Evolutionary conservation across 2,797 vertebrate genomes (phyloP), one percentile per base, ranked within the genome.

Genomic region (Acridotheres tristis): DNA sequence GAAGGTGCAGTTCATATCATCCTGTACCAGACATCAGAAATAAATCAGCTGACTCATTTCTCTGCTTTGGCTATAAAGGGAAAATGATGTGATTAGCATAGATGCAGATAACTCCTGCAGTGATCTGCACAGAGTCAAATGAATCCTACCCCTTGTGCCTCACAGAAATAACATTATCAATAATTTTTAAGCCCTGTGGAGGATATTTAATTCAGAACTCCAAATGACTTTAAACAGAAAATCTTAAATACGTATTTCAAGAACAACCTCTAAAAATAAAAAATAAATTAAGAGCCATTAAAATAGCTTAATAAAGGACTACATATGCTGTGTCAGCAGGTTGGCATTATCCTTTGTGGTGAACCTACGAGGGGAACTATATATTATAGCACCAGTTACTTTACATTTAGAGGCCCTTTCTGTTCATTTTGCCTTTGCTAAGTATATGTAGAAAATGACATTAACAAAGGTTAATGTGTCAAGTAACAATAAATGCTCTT

Each of bases 31-130:
- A n/a, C 63, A 90, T 14, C 55, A 88, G 76, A 89, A 91, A 58
- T 1, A 51, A 47, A 86, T 86, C 40, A 66, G 47, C n/a, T 91
- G 91, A 93, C 48, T 94, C 85, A 92, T 65, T 92, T 91, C 20
- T 81, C 20, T 74, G 72, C 40, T 61, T 85, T 45, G 51, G 25
- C 79, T 86, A 76, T 29, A 91, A 91, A 88, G 26, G 63, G 59
- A 73, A 94, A 94, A 90, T 14, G 0, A 68, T 38, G 69, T 78
- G 54, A 81, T 91, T 94, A 91, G 27, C 43, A 67, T 7, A 75
- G 68, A 54, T 2, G 25, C 21, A 61, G 57, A 57, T 45, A 78
- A 43, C 47, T 88, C 58, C 91, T 78, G 88, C 47, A 81, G 69
- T 0, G 10, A 92, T 88, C 63, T 76, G 79, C 47, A 93, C 0